Evolutionary conservation across 2,113 vertebrate species (phyloP).

Genomic region (Petroica traversi): DNA sequence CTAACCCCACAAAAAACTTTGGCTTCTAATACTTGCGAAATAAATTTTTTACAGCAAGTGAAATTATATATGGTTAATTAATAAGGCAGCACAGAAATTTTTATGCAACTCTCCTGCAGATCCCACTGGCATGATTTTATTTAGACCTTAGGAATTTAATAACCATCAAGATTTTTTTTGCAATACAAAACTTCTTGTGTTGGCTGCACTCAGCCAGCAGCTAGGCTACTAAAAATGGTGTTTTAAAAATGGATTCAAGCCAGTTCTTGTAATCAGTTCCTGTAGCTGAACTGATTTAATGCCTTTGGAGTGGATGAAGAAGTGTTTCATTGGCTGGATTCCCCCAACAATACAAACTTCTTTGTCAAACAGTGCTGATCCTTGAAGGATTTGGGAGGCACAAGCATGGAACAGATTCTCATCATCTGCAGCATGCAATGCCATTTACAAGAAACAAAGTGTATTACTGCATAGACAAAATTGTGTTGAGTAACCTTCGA

Average conservation of each 20-base stretch:
- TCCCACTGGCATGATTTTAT: background rate
- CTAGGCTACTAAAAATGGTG: background rate
- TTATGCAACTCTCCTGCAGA: background rate
- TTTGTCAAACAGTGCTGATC: background rate
- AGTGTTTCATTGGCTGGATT: background rate
- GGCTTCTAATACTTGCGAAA: background rate
- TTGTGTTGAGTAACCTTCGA: background rate
- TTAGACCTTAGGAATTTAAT: background rate
- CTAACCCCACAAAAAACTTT: background rate
- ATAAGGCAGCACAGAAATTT: background rate
- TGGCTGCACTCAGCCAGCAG: background rate
- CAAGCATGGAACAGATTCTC: background rate
- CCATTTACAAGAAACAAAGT: background rate
- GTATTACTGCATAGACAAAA: background rate
- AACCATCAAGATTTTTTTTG: background rate
- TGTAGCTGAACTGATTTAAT: background rate
- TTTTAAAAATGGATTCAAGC: background rate
- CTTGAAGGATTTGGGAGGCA: background rate
- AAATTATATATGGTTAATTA: background rate
- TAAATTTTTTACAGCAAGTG: background rate
- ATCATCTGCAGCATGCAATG: background rate
- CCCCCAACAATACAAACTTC: background rate
- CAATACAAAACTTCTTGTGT: background rate
- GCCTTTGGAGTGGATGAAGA: background rate
- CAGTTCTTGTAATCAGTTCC: background rate